Evolutionary conservation across 2,113 vertebrate genomes (phyloP), one percentile per base, ranked within the genome.

Genomic region (Ceyx melanurus): DNA sequence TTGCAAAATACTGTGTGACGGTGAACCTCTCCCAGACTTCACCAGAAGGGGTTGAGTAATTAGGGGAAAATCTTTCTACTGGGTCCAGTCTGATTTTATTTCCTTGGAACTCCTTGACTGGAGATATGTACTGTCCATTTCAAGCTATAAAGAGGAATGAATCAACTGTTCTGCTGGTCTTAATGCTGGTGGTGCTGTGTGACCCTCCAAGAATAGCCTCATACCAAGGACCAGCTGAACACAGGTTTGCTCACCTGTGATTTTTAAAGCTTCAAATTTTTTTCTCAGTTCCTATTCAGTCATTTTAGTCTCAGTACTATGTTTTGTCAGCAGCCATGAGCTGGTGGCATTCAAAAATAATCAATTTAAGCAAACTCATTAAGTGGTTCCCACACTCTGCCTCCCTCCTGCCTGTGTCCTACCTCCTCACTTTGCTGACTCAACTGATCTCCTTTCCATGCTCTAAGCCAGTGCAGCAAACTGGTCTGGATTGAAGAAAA

Each of bases 351-450:
- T 72, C 62, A 23, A 51, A 73, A 73, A 60, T 14, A 61, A 76
- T 37, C 13, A 6, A 2, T 77, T 35, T 51, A 60, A 64, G 26
- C 11, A 80, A 56, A 29, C 35, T 22, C 10, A 25, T n/a, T 7
- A 83, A 61, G 70, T 71, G 22, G 5, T 57, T 94, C 54, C 31
- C 77, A 81, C 7, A 19, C n/a, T 71, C 50, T 88, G 40, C 29
- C 71, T 67, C 10, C 2, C 73, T 65, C 70, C 61, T 73, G 68
- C n/a, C 21, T 46, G 11, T 42, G 56, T 74, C 82, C 43, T 78
- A 29, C 50, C 50, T 71, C 61, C 68, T 77, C 23, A 3, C 56
- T 93, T 64, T 81, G 86, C 93, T 94, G 95, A 93, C 51, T 95
- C 89, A 92, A 11, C 43, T 0, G 1, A 16, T 74, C 1, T 1